phyloP scores from a whole-genome alignment of 92 coral and sea anemone genomes.

The Actinernus sp. region DNA sequence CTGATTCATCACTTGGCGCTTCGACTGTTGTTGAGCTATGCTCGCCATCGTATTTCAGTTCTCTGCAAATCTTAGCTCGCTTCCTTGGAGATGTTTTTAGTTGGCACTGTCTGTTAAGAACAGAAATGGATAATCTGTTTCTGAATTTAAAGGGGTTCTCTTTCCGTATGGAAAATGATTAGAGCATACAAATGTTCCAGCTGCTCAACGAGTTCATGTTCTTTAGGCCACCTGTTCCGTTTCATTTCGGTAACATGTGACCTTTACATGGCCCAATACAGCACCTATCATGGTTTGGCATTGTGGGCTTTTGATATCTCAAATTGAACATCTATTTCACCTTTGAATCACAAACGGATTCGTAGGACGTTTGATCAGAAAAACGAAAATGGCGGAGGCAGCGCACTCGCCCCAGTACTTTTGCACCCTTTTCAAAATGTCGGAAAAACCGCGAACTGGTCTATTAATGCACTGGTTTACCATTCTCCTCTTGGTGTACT shows the following conservation, averaged over 20 bases:
- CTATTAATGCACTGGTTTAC: no score
- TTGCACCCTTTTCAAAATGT: no score
- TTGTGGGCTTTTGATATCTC: not conserved
- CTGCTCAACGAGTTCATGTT: not conserved
- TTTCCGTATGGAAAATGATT: constrained; percentile 11
- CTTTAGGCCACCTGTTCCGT: not conserved
- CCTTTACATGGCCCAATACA: not conserved
- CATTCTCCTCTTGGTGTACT: no score
- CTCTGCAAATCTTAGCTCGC: not conserved
- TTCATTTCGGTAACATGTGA: not conserved
- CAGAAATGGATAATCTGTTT: constrained; percentile 13
- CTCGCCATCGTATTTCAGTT: no score
- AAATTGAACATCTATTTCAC: not conserved
- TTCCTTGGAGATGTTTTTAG: not conserved
- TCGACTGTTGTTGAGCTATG: no score
- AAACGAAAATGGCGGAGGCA: not conserved
- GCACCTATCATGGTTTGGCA: not conserved
- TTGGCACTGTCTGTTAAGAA: constrained; percentile 1
- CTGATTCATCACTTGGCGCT: no score
- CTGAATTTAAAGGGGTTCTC: constrained; percentile 11
- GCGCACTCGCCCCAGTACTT: constrained; percentile 1
- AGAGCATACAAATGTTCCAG: constrained; percentile 25
- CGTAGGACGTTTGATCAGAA: not conserved
- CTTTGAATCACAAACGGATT: not conserved
- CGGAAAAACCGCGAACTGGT: no score